Evolutionary conservation across 1,140 invertebrate genomes (phyloP).

Genomic region (Diabrotica virgifera): DNA sequence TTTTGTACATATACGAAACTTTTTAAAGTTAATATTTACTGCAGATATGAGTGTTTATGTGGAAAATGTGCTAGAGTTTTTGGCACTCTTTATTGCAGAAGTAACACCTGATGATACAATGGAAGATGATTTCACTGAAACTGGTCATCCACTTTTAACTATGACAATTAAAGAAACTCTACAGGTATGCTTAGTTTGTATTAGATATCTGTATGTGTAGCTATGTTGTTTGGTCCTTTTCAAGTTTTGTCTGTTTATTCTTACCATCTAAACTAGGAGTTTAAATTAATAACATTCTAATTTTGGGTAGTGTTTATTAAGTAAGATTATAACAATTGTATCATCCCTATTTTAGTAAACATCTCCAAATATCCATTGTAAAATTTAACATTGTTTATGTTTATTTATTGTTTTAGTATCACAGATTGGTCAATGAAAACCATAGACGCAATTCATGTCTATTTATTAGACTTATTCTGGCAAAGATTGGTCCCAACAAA

Average conservation of each 20-base stretch:
- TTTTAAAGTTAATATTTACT: conserved; percentile 10
- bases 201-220: background rate
- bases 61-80: conserved; percentile 26
- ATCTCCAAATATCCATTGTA: no score
- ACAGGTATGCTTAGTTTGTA: conserved; percentile 18
- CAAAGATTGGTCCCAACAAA: conserved; percentile 60
- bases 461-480: conserved; percentile 60
- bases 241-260: no score
- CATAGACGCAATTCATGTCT: conserved; percentile 61
- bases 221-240: no score
- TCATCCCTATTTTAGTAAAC: no score
- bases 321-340: no score
- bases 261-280: no score
- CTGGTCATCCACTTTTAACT: conserved; percentile 25
- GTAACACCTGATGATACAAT: conserved; percentile 14
- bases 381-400: background rate
- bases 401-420: conserved; percentile 43
- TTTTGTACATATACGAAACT: background rate
- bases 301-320: no score
- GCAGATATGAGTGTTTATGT: conserved; percentile 15
- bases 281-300: no score
- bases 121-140: conserved; percentile 14
- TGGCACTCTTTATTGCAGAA: conserved; percentile 25
- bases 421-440: conserved; percentile 48
- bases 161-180: conserved; percentile 22